Evolutionary conservation across 2,113 vertebrate genomes (phyloP), one percentile per base, ranked within the genome.

Genomic region (Notarius quadriscutis): DNA sequence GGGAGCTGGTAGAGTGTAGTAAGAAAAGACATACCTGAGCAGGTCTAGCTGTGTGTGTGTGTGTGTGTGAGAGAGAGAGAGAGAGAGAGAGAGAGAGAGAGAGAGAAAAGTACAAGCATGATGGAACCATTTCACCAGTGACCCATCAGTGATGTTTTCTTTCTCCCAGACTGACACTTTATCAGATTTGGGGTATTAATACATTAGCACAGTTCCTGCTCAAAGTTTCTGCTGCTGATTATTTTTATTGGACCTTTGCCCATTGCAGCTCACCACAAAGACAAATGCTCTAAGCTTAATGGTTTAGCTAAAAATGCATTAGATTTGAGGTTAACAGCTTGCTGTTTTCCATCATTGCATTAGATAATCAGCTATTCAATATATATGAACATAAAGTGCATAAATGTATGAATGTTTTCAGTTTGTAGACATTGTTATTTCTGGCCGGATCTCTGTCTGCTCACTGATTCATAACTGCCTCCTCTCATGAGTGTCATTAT

Each of bases 11-110:
- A 53, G 53, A 65, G 74, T 62, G 50, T 58, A 85, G 84, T 88
- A 81, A 81, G 86, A 74, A 85, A 63, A 71, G 51, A 65, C 50
- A 84, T 86, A 91, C 86, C 67, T 86, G 75, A 89, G 60, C 77
- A 83, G 84, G 86, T 74, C 88, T 84, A 90, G 75, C 12, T 85
- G n/a, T 80, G 27, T 80, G 87, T 58, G 62, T 84, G 60, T 57
- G 15, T 87, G 87, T 87, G 78, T 87, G 86, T 8, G 41, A n/a
- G n/a, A n/a, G n/a, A n/a, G 41, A 41, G 41, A 41, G 86, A 50
- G 41, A 82, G 34, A 72, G 41, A 41, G 86, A 50, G 41, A 82
- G 34, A 72, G 41, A n/a, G n/a, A n/a, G n/a, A n/a, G 41, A 41
- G 41, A 41, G 86, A 50, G 41, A 82, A 34, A 72, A 9, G 63